phyloP scores from a whole-genome alignment of 2,113 vertebrate species.

The Mionectes macconnelli region DNA sequence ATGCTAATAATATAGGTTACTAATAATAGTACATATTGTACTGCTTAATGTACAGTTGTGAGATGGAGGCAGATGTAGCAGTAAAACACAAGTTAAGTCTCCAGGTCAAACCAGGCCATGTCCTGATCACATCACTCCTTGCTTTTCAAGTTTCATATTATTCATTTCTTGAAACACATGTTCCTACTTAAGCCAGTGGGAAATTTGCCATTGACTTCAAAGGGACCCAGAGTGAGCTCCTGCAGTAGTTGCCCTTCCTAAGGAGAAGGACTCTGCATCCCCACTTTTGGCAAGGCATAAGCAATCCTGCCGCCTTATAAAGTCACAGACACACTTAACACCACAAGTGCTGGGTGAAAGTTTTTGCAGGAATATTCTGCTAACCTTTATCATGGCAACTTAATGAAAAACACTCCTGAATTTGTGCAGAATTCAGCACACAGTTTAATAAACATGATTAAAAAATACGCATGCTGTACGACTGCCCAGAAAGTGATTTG shows the following conservation, averaged over 20 bases:
- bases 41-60: not conserved
- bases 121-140: not conserved
- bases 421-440: not conserved
- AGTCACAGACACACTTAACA: not conserved
- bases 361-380: not conserved
- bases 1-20: not conserved
- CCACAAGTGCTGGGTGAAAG: not conserved
- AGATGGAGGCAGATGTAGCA: not conserved
- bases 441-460: not conserved
- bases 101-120: slow-evolving; percentile 41
- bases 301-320: not conserved
- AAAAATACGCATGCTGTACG: not conserved
- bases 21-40: not conserved
- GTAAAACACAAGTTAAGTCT: not conserved
- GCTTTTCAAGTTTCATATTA: slow-evolving; percentile 19
- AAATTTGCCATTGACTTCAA: slow-evolving; percentile 48
- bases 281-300: not conserved
- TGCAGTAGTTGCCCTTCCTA: not conserved
- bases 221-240: not conserved
- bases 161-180: slow-evolving; percentile 45
- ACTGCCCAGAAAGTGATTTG: not conserved
- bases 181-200: slow-evolving; percentile 33
- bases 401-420: not conserved
- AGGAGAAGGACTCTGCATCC: not conserved
- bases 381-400: not conserved